Conservation (phyloP, 2,888 invertebrate genomes). For the Autographa pulchrina region DNA sequence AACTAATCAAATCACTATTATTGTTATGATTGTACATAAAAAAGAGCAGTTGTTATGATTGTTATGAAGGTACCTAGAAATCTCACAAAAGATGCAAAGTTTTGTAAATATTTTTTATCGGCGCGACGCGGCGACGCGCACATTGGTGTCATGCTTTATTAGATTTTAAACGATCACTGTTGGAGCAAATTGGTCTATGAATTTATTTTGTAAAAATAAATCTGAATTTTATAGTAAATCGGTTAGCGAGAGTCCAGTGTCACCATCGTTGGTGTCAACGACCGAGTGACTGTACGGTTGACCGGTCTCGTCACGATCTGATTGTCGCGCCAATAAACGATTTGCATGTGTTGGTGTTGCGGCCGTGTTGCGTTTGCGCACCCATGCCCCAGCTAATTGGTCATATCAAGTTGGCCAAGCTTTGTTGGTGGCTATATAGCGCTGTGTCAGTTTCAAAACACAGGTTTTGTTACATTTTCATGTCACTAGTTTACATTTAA, state of each 20-base stretch:
- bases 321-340: constrained; percentile 85
- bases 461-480: neutral
- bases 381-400: constrained; percentile 77
- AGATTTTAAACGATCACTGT: constrained; percentile 15
- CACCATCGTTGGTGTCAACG: constrained; percentile 76
- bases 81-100: neutral
- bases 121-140: constrained; percentile 3
- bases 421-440: constrained; percentile 55
- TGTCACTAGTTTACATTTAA: neutral
- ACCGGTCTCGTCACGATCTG: constrained; percentile 86
- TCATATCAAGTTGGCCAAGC: constrained; percentile 70
- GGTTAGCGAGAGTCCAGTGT: constrained; percentile 63
- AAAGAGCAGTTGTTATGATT: neutral
- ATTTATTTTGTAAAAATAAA: constrained; percentile 18
- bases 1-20: neutral
- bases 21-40: neutral
- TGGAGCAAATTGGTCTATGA: constrained; percentile 9
- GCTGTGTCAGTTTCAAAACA: constrained; percentile 11
- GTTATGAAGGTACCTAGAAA: neutral
- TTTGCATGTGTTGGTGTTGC: constrained; percentile 82
- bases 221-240: constrained; percentile 18
- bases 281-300: constrained; percentile 81
- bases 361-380: constrained; percentile 77
- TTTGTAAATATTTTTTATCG: constrained; percentile 1
- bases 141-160: constrained; percentile 16